Percentiles rank a stretch among this genome's conserved stretches.
phyloP scores from a whole-genome alignment of 2,113 vertebrate species.

The Emydocephalus ijimae region DNA sequence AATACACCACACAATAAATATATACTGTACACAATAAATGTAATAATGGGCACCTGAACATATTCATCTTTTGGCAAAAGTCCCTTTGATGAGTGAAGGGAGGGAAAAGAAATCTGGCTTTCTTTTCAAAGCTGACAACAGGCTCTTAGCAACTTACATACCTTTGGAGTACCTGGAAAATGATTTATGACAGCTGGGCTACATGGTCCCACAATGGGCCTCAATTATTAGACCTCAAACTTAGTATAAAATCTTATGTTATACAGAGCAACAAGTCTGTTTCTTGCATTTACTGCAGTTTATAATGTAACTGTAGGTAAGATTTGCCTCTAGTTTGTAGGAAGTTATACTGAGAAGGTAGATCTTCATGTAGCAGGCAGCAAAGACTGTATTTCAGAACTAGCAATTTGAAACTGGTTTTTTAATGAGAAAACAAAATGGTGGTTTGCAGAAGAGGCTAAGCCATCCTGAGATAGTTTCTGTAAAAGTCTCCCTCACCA shows the following conservation, averaged over 20 bases:
- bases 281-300: background rate
- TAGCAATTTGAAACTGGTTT: background rate
- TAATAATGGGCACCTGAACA: slow-evolving; percentile 5
- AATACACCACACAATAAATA: background rate
- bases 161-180: slow-evolving; percentile 7
- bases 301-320: background rate
- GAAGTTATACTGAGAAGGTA: background rate
- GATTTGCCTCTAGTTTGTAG: background rate
- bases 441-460: background rate
- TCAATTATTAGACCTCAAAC: slow-evolving; percentile 12
- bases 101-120: slow-evolving; percentile 4
- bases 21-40: background rate
- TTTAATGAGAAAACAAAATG: background rate
- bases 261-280: background rate
- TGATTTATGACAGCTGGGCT: slow-evolving; percentile 16
- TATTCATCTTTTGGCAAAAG: background rate
- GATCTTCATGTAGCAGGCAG: background rate
- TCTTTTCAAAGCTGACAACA: slow-evolving; percentile 7
- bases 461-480: background rate
- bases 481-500: background rate
- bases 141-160: slow-evolving; percentile 9
- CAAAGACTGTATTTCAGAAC: background rate
- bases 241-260: slow-evolving; percentile 15
- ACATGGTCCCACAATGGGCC: background rate
- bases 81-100: slow-evolving; percentile 10